These are phyloP conservation scores for Limosa lapponica DNA, from an alignment of 2,797 vertebrate genomes.

Conservation along the genomic window DNA sequence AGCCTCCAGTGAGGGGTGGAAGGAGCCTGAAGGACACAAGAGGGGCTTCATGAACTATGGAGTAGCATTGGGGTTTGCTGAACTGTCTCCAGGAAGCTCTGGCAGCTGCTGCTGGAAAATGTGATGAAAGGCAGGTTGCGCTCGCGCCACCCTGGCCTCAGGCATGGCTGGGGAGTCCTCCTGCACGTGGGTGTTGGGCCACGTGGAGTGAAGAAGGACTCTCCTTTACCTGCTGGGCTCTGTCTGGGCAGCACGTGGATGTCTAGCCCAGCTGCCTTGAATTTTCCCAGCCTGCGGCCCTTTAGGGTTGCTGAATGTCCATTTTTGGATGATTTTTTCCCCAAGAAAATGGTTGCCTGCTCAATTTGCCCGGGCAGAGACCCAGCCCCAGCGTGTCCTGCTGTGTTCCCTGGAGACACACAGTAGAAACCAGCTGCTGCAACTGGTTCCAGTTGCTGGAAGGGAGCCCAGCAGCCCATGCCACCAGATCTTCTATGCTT, in stretches of 20 bases:
- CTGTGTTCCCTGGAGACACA: rapidly evolving
- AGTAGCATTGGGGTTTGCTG: background rate
- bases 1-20: background rate
- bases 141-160: background rate
- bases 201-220: background rate
- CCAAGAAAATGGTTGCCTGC: background rate
- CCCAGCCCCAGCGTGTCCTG: background rate
- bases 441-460: background rate
- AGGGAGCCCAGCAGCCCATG: background rate
- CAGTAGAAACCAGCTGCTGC: background rate
- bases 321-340: background rate
- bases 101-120: background rate
- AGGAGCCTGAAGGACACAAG: background rate
- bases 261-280: background rate
- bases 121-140: background rate
- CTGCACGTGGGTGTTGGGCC: background rate
- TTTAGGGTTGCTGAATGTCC: background rate
- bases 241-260: rapidly evolving
- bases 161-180: background rate
- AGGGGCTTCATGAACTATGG: background rate
- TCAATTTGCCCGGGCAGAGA: background rate
- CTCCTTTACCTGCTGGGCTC: background rate
- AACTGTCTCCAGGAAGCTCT: background rate
- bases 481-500: background rate
- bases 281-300: background rate